Evolutionary conservation across 2,888 invertebrate genomes (phyloP), one percentile per base, ranked within the genome.

Genomic region (Philhelius pedissequus): DNA sequence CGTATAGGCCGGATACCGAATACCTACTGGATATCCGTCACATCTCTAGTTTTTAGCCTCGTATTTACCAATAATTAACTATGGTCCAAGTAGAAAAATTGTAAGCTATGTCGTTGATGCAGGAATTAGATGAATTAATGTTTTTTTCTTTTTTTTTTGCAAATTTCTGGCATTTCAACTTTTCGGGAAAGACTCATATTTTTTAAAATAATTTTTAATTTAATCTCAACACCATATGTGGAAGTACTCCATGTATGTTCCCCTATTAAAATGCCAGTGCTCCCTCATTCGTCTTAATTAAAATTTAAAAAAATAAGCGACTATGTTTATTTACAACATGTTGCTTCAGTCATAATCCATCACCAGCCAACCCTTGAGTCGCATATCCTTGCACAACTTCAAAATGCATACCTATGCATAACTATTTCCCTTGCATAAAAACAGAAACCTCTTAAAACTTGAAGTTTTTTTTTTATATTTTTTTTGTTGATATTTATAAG

Each of bases 381-480:
- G 40, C 32, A 22, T 71, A 80, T 83, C 79, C 74, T 58, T 70
- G 58, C 40, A 13, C 1, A 83, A 70, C 54, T 48, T 52, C 8
- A 66, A 66, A 68, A 69, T 43, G 58, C 58, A 66, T 27, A 20
- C 5, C 11, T 20, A 1, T 13, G n/a, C n/a, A 20, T 30, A 18
- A 13, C 3, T 20, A 75, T 75, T 84, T 84, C 84, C 79, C 80
- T 54, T 75, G 38, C 22, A 30, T 74, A 43, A 64, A 71, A 30
- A 38, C 50, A 52, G 52, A 73, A 80, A 71, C 75, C 56, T 40
- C 82, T 68, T 71, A 56, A n/a, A n/a, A 76, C 75, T 62, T 22
- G 15, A 62, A 48, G 48, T 64, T 54, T 70, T 50, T 62, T 32
- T 58, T 50, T 60, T 4, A 13, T 18, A 7, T 25, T 58, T 38